Conservation (phyloP, 2,797 vertebrate species). For the Falco biarmicus region DNA sequence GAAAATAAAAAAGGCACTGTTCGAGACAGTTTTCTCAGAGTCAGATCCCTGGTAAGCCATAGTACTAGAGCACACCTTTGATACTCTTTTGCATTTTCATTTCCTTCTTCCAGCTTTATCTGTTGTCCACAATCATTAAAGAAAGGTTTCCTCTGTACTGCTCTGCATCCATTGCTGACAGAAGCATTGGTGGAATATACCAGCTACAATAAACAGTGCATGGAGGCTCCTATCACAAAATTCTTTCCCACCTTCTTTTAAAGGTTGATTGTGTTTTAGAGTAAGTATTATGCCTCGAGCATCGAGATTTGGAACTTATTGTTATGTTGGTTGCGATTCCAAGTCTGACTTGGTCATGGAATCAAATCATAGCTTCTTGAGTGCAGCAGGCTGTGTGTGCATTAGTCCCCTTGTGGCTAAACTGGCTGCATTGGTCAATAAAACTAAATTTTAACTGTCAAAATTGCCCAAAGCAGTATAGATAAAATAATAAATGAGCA, state of each 20-base stretch:
- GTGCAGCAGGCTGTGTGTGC: constrained; percentile 72
- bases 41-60: neutral
- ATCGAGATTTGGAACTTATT: constrained; percentile 74
- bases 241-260: constrained; percentile 58
- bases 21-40: neutral
- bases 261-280: constrained; percentile 74
- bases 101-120: constrained; percentile 52
- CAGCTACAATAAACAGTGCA: constrained; percentile 50
- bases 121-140: constrained; percentile 46
- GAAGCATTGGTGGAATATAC: constrained; percentile 3
- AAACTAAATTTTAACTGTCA: constrained; percentile 84
- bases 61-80: constrained; percentile 5
- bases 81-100: constrained; percentile 48
- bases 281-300: constrained; percentile 76
- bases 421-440: constrained; percentile 80
- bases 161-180: constrained; percentile 1
- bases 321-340: constrained; percentile 76
- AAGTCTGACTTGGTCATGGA: constrained; percentile 73
- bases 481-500: constrained; percentile 82
- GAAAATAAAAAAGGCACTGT: neutral
- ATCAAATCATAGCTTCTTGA: constrained; percentile 75
- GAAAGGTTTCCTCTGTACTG: constrained; percentile 12
- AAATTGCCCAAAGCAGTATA: constrained; percentile 78
- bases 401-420: constrained; percentile 77
- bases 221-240: constrained; percentile 47